A percentile compares a stretch with the other conserved stretches of the same genome.
These are phyloP conservation scores for Acrossocheilus wenchowensis DNA, from an alignment of 2,797 vertebrate genomes.

Conservation along the genomic window DNA sequence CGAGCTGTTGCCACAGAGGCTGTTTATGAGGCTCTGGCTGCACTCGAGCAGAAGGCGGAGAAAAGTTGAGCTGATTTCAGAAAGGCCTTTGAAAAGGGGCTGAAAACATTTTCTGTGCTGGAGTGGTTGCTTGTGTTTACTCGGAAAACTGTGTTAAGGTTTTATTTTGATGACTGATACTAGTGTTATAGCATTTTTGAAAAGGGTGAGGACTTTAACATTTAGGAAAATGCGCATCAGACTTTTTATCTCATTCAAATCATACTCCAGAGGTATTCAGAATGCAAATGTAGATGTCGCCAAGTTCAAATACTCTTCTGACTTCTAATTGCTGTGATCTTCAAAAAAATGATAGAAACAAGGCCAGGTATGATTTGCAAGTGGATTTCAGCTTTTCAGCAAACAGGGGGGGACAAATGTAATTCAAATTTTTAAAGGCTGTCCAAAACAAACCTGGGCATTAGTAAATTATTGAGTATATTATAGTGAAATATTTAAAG, in stretches of 20 bases:
- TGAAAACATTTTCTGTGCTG: background rate
- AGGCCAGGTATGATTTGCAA: background rate
- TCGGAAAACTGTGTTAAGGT: background rate
- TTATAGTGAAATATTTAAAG: no score
- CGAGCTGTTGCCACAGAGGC: conserved; percentile 50
- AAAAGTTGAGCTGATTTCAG: conserved; percentile 5
- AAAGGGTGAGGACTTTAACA: background rate
- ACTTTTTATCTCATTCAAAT: conserved; percentile 23
- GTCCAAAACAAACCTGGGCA: background rate
- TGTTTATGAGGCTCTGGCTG: conserved; percentile 56
- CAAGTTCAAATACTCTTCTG: background rate
- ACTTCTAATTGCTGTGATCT: background rate
- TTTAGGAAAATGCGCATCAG: conserved; percentile 3
- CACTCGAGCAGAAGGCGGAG: conserved; percentile 48
- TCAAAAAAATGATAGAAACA: background rate
- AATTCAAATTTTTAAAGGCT: background rate
- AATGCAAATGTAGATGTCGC: background rate
- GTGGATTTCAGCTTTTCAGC: background rate
- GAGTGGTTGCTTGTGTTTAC: background rate
- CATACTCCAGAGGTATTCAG: background rate
- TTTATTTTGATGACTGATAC: conserved; percentile 12
- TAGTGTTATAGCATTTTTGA: background rate
- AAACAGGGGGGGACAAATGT: background rate
- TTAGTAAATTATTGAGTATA: no score
- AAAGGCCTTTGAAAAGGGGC: conserved; percentile 10